phyloP scores from a whole-genome alignment of 2,797 vertebrate genomes.

The Notoglanidium macrostoma region DNA sequence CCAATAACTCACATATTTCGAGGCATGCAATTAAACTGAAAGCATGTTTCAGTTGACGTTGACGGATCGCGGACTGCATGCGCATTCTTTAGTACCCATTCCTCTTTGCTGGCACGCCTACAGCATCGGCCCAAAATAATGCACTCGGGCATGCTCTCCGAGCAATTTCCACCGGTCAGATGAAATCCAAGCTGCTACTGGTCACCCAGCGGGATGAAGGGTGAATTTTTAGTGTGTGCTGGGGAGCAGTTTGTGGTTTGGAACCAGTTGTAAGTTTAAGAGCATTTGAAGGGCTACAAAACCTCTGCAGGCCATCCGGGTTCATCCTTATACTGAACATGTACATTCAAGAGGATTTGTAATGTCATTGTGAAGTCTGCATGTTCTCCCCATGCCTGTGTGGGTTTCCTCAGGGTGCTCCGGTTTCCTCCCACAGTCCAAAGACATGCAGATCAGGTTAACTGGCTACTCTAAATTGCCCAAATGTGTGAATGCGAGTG shows the following conservation, averaged over 20 bases:
- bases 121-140: conserved; percentile 42
- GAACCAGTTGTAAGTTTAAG: conserved; percentile 43
- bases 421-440: too few relatives aligned
- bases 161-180: conserved; percentile 16
- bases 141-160: conserved; percentile 8
- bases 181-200: conserved; percentile 48
- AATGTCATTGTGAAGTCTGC: too few relatives aligned
- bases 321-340: conserved; percentile 26
- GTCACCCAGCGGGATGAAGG: conserved; percentile 29
- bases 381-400: too few relatives aligned
- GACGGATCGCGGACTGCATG: conserved; percentile 25
- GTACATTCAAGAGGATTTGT: background rate
- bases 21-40: conserved; percentile 57
- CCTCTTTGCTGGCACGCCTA: conserved; percentile 32
- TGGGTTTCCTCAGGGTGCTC: too few relatives aligned
- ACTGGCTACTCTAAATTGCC: too few relatives aligned
- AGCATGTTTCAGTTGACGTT: conserved; percentile 46
- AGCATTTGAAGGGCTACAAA: conserved; percentile 26
- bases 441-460: too few relatives aligned
- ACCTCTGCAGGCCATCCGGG: conserved; percentile 23
- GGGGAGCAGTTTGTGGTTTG: conserved; percentile 47
- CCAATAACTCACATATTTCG: conserved; percentile 63
- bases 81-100: conserved; percentile 23
- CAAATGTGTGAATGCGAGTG: too few relatives aligned
- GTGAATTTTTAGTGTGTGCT: conserved; percentile 47